Evolutionary conservation across 2,888 invertebrate genomes (phyloP), one percentile per base, ranked within the genome.

Genomic region (Drosophila glabriapex): DNA sequence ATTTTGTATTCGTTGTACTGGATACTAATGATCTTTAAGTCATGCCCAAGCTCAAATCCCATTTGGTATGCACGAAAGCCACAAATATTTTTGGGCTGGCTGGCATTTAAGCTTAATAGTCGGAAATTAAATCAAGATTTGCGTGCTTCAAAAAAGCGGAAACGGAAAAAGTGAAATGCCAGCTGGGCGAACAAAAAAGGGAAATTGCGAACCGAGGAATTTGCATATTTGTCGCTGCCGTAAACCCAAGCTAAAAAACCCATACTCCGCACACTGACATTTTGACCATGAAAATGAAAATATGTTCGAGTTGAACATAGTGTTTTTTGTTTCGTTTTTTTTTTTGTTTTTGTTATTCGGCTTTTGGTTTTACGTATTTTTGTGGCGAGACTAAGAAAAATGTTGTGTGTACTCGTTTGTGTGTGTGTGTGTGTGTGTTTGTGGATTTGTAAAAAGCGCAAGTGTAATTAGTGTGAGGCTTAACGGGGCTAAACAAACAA

Each of bases 111-210:
- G 86, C 84, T 78, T 80, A 84, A 87, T 76, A 72, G 88, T 78
- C 85, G 85, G 85, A 85, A 85, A 85, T 85, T 85, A 85, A 87
- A 85, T 85, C 85, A 87, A 87, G 85, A 85, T 85, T 85, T 85
- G 85, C 83, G 67, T 75, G 73, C 70, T 62, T 41, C 64, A 59
- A 49, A 59, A 54, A 61, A 60, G 58, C 63, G 80, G 76, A 79
- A 73, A 63, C 63, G 68, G 76, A 68, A 78, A 59, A 59, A 70
- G 68, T 62, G 69, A 60, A 71, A 59, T 63, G 67, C 50, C 55
- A 62, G 71, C 33, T 53, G 43, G 43, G 33, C 25, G 14, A 31
- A 28, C 31, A 41, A 22, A 58, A 53, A 76, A 55, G 62, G 79
- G 76, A 79, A 79, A 78, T 78, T 78, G 65, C 56, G 52, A 76